phyloP scores from a whole-genome alignment of 2,113 vertebrate genomes.

The Aramus guarauna region DNA sequence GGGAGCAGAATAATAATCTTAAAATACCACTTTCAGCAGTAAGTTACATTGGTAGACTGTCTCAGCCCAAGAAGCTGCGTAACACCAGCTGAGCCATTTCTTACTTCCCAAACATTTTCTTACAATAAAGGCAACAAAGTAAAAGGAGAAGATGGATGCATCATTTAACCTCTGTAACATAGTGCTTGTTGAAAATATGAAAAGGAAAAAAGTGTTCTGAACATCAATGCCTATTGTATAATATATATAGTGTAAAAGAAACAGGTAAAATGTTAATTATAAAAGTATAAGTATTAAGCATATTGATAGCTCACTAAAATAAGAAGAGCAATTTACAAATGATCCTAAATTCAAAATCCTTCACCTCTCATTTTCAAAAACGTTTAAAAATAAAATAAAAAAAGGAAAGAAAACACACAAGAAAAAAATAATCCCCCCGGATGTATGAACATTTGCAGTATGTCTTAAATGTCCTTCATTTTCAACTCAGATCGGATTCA shows the following conservation, averaged over 20 bases:
- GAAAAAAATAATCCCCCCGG: not conserved
- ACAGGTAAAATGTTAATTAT: not conserved
- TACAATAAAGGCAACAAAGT: not conserved
- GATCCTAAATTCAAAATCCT: not conserved
- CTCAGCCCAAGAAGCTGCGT: not conserved
- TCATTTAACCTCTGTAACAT: not conserved
- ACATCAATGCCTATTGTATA: not conserved
- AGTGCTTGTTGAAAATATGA: not conserved
- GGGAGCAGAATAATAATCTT: not conserved
- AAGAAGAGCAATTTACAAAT: not conserved
- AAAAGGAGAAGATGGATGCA: not conserved
- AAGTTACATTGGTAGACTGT: not conserved
- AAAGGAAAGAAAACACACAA: not conserved
- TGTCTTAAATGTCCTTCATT: not conserved
- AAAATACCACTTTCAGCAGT: not conserved
- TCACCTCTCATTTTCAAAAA: not conserved
- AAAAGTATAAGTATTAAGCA: not conserved
- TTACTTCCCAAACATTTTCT: not conserved
- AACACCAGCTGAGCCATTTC: not conserved
- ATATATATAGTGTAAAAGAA: not conserved
- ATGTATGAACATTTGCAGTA: not conserved
- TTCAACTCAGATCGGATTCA: not conserved
- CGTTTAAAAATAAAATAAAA: not conserved
- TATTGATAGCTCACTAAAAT: not conserved
- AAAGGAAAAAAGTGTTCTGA: not conserved